Base-by-base conservation (phyloP, 2,113 vertebrate genomes). In the Epinephelus fuscoguttatus region DNA sequence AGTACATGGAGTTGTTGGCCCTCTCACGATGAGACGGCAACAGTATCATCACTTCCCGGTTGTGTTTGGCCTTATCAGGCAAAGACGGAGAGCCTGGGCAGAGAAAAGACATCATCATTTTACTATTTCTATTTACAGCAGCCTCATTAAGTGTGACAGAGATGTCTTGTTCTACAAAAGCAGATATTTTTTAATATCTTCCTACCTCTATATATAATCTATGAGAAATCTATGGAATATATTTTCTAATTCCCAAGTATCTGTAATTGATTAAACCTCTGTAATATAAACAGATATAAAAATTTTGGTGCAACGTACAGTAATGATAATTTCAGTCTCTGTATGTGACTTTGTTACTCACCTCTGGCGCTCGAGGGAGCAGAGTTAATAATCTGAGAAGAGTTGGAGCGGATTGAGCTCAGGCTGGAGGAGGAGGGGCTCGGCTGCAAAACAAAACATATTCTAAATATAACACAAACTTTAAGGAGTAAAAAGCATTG, bases 401-500 rank as follows among this genome's bases (percentile, higher is more conserved):
- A 97, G 75, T 97, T 97, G 2, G 97, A 98, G 88, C 97, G 97
- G 69, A 97, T 98, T 56, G 98, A 98, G 87, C 97, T 98, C 93
- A 99, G 94, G 90, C 97, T 99, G 80, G 97, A 99, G 87, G 97
- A 98, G 78, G 97, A 98, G 67, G 98, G 97, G 92, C 98, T 98
- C 52, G 97, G 97, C 96, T 99, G 95, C 83, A 95, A 15, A 91
- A 94, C 64, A 91, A 94, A 81, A 94, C 13, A n/a, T 6, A 25
- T 52, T 61, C 12, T 33, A 53, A 30, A 72, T 60, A 17, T 19
- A 23, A 52, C 4, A 19, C 75, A 61, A 27, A 55, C 3, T 4
- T n/a, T 23, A 21, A 63, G 21, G 23, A 64, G 9, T 55, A 40
- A 14, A 64, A 57, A 11, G 9, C 12, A 9, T 21, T 30, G 66